A percentile compares a stretch with the other conserved stretches of the same genome.
Conservation (phyloP, 2,888 invertebrate species). For the Lutraria lutraria region DNA sequence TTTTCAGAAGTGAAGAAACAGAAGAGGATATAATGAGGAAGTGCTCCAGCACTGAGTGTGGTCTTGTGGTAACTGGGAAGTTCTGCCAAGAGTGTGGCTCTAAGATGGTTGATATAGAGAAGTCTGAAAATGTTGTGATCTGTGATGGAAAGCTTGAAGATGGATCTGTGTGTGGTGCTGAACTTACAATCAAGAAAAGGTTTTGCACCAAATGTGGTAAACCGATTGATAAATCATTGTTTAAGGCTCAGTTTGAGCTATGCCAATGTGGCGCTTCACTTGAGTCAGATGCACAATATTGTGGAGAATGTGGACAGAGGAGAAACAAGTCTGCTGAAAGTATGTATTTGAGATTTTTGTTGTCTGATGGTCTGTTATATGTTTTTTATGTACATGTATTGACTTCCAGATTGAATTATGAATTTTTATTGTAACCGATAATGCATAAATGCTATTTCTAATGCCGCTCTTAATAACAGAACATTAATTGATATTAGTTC, state of each 20-base stretch:
- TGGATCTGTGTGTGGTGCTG: slow-evolving; percentile 35
- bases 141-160: slow-evolving; percentile 25
- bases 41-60: slow-evolving; percentile 23
- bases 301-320: slow-evolving; percentile 15
- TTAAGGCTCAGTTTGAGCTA: background rate
- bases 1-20: slow-evolving; percentile 3
- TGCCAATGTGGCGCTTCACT: background rate
- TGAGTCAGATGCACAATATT: background rate
- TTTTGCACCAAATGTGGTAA: slow-evolving; percentile 32
- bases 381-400: too few species aligned
- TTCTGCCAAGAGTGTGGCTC: slow-evolving; percentile 31
- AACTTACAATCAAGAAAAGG: background rate
- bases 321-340: background rate
- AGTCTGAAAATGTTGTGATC: slow-evolving; percentile 5
- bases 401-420: too few species aligned
- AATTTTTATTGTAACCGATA: too few species aligned
- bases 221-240: background rate
- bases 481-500: too few species aligned
- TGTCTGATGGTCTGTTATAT: too few species aligned
- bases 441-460: too few species aligned
- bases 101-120: slow-evolving; percentile 15
- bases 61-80: background rate
- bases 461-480: too few species aligned
- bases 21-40: slow-evolving; percentile 15
- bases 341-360: background rate